Evolutionary conservation across 1,140 invertebrate species (phyloP).

Genomic region (Babylonia areolata): DNA sequence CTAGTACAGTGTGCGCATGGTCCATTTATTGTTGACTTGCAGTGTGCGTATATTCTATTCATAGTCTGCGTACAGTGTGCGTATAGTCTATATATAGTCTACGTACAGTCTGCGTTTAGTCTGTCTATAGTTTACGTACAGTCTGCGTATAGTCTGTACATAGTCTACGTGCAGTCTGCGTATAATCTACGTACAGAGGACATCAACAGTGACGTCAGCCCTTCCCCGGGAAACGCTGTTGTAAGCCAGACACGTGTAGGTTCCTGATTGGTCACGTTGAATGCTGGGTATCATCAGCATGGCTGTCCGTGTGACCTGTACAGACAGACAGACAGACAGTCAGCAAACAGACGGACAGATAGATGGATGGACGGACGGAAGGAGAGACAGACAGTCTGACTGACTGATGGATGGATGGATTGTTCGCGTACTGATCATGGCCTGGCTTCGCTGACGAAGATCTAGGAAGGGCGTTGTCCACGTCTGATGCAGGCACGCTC

Average conservation of each 20-base stretch:
- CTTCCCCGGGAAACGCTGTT: slow-evolving; percentile 16
- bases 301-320: neutral
- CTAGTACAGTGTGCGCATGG: too few relatives aligned
- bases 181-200: neutral
- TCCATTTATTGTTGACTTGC: too few relatives aligned
- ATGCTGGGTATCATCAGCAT: neutral
- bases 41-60: too few relatives aligned
- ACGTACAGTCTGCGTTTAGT: too few relatives aligned
- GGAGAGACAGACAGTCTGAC: neutral
- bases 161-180: neutral
- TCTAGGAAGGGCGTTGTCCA: too few relatives aligned
- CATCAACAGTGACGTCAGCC: slow-evolving; percentile 1
- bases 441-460: too few relatives aligned
- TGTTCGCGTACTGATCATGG: too few relatives aligned
- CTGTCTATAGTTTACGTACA: neutral
- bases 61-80: too few relatives aligned
- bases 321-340: neutral
- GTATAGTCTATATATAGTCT: too few relatives aligned
- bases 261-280: slow-evolving; percentile 24
- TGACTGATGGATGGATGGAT: too few relatives aligned
- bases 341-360: neutral
- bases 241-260: slow-evolving; percentile 21
- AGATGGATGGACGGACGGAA: neutral
- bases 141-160: too few relatives aligned
- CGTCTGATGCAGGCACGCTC: too few relatives aligned